phyloP scores from a whole-genome alignment of 2,113 vertebrate species.

The Eira barbara region DNA sequence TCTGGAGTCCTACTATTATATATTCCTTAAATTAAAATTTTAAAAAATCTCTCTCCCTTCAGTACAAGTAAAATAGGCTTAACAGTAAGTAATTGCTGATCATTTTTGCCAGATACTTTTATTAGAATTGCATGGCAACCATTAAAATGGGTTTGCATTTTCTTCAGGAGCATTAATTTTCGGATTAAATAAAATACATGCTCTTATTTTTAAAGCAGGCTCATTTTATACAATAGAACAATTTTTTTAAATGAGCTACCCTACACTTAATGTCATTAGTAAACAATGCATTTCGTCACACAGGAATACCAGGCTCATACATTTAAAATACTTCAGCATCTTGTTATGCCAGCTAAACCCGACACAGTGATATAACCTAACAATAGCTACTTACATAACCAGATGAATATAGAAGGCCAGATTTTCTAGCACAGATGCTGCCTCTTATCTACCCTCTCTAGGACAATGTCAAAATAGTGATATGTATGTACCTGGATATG shows the following conservation, averaged over 20 bases:
- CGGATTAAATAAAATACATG: conserved; percentile 75
- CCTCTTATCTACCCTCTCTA: background rate
- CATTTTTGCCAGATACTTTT: conserved; percentile 73
- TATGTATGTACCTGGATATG: background rate
- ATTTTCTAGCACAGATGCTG: conserved; percentile 34
- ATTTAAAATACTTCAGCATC: conserved; percentile 63
- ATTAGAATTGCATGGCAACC: conserved; percentile 63
- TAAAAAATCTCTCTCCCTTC: conserved; percentile 51
- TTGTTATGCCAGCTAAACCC: conserved; percentile 58
- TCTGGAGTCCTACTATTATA: conserved; percentile 60
- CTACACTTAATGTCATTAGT: conserved; percentile 78
- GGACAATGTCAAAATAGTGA: conserved; percentile 35
- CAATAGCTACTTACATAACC: conserved; percentile 55
- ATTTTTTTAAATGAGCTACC: conserved; percentile 71
- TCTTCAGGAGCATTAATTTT: conserved; percentile 73
- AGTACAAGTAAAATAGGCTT: conserved; percentile 68
- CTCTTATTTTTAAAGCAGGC: conserved; percentile 71
- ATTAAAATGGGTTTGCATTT: conserved; percentile 69
- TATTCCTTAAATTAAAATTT: conserved; percentile 63
- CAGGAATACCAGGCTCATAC: conserved; percentile 55
- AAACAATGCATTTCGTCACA: conserved; percentile 71
- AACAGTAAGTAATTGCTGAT: conserved; percentile 72
- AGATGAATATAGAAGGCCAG: background rate
- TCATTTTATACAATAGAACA: conserved; percentile 69
- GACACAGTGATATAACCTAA: conserved; percentile 35